Evolutionary conservation across 2,888 invertebrate genomes (phyloP).

Genomic region (Platynereis dumerilii): DNA sequence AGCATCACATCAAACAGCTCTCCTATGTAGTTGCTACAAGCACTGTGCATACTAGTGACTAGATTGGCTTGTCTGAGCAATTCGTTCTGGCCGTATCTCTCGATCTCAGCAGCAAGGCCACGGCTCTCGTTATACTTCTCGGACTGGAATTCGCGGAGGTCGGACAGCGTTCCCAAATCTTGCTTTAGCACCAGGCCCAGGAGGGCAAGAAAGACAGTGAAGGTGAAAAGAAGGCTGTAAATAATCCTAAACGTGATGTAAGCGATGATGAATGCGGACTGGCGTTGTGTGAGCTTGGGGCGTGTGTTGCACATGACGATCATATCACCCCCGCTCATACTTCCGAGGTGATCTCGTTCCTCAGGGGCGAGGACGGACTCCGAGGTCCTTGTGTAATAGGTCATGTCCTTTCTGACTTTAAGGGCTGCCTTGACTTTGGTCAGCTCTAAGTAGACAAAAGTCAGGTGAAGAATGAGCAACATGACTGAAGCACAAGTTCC

Average conservation of each 20-base stretch:
- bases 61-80: constrained; percentile 20
- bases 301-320: constrained; percentile 2
- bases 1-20: constrained; percentile 24
- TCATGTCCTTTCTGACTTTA: constrained; percentile 18
- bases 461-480: constrained; percentile 29
- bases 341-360: background rate
- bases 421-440: constrained; percentile 24
- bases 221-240: constrained; percentile 29
- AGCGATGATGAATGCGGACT: constrained; percentile 17
- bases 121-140: constrained; percentile 21
- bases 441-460: constrained; percentile 34
- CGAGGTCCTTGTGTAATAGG: constrained; percentile 10
- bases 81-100: constrained; percentile 21
- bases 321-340: too few species aligned
- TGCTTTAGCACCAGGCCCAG: constrained; percentile 14
- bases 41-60: constrained; percentile 25
- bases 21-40: constrained; percentile 24
- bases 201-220: constrained; percentile 23
- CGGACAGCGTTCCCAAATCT: constrained; percentile 16
- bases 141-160: constrained; percentile 11
- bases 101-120: constrained; percentile 11
- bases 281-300: constrained; percentile 7
- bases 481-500: constrained; percentile 17
- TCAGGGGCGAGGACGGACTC: background rate
- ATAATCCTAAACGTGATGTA: constrained; percentile 20